Base-by-base conservation (phyloP, 2,797 vertebrate species). In the Malacoraja senta region DNA sequence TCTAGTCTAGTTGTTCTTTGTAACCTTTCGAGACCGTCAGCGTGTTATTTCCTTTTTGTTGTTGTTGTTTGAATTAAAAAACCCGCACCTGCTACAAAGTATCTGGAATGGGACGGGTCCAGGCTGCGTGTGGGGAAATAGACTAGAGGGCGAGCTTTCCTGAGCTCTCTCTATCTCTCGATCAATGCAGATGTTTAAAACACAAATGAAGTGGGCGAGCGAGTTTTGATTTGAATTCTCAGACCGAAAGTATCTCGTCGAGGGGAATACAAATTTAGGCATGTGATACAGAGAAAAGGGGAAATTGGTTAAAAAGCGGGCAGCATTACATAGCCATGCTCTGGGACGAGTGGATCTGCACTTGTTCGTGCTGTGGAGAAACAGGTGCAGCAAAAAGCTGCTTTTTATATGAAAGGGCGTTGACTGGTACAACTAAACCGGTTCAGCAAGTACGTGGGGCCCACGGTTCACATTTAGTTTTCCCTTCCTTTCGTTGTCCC, bases 371-470 rank as follows among this genome's bases (percentile, higher is more conserved):
- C 26, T 26, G 4, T 44, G 90, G 71, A 92, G 38, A 58, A 68
- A 76, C 71, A 92, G 90, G 71, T 92, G 90, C 38, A 53, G 12
- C 38, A 21, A 65, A 7, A 3, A 71, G 61, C 29, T 10, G 29
- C 10, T 7, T 65, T 0, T 86, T 17, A 53, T 88, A 35, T 68
- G 29, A 21, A 91, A 92, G 90, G 90, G 90, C 90, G 90, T 92
- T 76, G 38, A 92, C 90, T n/a, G 38, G 21, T 29, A 21, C 63
- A 68, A 88, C 53, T 13, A 58, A 91, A 92, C 90, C 68, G 71
- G 90, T 92, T 76, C 1, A 74, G 13, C 84, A 35, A 88, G 61
- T 68, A 63, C 84, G 63, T 65, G 84, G 61, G 84, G 84, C 83
- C 83, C 58, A 86, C 83, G 0, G 58, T 63, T 86, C 19, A 13